These are phyloP conservation scores for Lithobates sylvaticus DNA, from an alignment of 2,797 vertebrate species.

Conservation along the genomic window DNA sequence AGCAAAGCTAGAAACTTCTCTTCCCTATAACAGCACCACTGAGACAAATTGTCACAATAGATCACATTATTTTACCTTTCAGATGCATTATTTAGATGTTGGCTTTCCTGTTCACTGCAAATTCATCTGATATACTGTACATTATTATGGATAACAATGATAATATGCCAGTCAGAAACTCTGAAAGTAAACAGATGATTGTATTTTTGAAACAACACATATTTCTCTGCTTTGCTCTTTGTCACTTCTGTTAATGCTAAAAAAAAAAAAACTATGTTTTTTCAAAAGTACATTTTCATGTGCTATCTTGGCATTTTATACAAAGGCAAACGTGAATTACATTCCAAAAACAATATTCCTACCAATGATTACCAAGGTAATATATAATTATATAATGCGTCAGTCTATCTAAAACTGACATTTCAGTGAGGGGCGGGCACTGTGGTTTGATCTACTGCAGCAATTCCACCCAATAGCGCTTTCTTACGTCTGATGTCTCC, in stretches of 20 bases:
- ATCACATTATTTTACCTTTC: background rate
- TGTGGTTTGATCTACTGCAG: no score
- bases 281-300: no score
- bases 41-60: background rate
- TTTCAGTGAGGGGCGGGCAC: background rate
- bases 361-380: background rate
- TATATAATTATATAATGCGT: no score
- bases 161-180: background rate
- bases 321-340: background rate
- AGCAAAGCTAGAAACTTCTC: background rate
- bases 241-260: no score
- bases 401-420: no score
- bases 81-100: background rate
- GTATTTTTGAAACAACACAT: background rate
- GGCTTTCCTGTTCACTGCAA: background rate
- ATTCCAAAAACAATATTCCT: background rate
- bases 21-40: background rate
- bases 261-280: no score
- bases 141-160: background rate
- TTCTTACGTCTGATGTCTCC: no score
- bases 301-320: background rate
- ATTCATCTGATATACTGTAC: background rate
- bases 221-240: no score
- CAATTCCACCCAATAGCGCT: no score
- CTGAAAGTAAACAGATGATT: background rate